Conservation (phyloP, 2,113 vertebrate genomes). For the Seriola dumerili region DNA sequence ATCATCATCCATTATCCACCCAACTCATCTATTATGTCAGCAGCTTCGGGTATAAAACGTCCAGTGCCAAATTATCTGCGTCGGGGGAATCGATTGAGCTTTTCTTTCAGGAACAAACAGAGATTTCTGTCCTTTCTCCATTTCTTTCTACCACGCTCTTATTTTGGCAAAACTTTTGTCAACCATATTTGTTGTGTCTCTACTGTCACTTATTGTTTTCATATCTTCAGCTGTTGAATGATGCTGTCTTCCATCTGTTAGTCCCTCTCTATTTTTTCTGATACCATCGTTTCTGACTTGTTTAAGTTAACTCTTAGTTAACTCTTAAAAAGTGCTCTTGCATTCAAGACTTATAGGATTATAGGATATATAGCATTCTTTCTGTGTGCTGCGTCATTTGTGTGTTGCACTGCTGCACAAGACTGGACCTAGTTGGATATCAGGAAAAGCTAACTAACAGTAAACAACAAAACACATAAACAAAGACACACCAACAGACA, state of each 20-base stretch:
- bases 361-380: not conserved
- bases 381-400: not conserved
- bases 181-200: not conserved
- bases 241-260: not conserved
- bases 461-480: slow-evolving; percentile 3
- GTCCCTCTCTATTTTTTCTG: not conserved
- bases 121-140: not conserved
- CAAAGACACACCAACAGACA: not conserved
- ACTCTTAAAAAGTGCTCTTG: not conserved
- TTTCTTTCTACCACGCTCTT: not conserved
- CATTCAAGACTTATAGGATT: not conserved
- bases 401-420: not conserved
- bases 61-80: slow-evolving; percentile 47
- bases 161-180: not conserved
- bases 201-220: not conserved
- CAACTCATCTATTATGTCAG: slow-evolving; percentile 34
- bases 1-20: slow-evolving; percentile 28
- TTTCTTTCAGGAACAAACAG: slow-evolving; percentile 44
- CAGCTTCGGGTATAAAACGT: slow-evolving; percentile 28
- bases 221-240: not conserved
- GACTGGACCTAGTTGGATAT: not conserved
- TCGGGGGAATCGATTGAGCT: slow-evolving; percentile 39
- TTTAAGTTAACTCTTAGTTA: not conserved
- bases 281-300: no score
- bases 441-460: not conserved